phyloP scores from a whole-genome alignment of 1,140 invertebrate species.

The Phenacoccus solenopsis region DNA sequence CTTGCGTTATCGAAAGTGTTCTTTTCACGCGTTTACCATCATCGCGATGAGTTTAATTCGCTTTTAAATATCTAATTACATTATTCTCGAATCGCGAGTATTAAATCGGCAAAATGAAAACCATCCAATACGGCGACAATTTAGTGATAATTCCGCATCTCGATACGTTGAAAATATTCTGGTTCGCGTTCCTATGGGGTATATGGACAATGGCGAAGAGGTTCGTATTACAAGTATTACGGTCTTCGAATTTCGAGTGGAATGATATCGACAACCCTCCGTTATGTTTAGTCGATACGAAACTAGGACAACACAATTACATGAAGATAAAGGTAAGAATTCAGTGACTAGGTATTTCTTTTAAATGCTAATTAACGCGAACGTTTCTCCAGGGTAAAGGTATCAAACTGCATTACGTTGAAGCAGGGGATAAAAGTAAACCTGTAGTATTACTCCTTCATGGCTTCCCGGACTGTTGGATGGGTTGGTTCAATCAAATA shows the following conservation, averaged over 20 bases:
- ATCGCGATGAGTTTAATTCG: too few species aligned
- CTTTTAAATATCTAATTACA: too few species aligned
- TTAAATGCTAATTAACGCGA: conserved; percentile 18
- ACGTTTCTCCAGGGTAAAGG: conserved; percentile 41
- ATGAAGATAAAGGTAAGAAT: conserved; percentile 46
- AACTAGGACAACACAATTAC: conserved; percentile 47
- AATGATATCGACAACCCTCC: conserved; percentile 44
- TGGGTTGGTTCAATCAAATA: conserved; percentile 53
- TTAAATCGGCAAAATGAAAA: neutral
- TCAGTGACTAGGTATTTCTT: neutral
- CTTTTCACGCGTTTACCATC: neutral
- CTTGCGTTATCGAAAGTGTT: neutral
- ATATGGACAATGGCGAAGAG: conserved; percentile 38
- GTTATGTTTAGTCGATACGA: conserved; percentile 42
- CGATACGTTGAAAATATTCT: conserved; percentile 37
- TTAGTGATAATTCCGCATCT: conserved; percentile 37
- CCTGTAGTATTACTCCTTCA: conserved; percentile 54
- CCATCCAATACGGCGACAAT: conserved; percentile 23
- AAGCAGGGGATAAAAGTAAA: conserved; percentile 42
- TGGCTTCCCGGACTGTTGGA: conserved; percentile 67
- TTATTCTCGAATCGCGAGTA: too few species aligned
- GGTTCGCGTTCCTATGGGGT: conserved; percentile 39
- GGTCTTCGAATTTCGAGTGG: conserved; percentile 35
- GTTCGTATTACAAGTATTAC: conserved; percentile 39
- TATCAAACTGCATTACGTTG: conserved; percentile 63